Conservation (phyloP, 2,113 vertebrate species). For the Poeciliopsis turrubarensis region DNA sequence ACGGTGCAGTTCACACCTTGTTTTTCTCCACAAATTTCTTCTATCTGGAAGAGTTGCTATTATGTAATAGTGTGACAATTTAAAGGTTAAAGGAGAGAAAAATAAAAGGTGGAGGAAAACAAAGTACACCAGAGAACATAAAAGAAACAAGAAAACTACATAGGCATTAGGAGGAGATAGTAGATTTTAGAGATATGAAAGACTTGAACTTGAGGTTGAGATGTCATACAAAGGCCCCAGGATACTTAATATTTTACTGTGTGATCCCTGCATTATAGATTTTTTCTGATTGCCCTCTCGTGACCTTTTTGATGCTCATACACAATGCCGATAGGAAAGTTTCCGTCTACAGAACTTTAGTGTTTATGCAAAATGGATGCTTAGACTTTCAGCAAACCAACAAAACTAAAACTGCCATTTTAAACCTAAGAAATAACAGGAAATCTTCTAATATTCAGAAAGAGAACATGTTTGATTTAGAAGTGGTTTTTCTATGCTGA, state of each 20-base stretch:
- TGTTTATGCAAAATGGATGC: slow-evolving; percentile 32
- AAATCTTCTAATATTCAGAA: too few relatives aligned
- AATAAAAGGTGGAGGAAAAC: slow-evolving; percentile 1
- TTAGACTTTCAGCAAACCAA: slow-evolving; percentile 5
- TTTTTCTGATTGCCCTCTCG: slow-evolving; percentile 72
- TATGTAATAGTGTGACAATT: neutral
- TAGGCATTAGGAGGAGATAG: slow-evolving; percentile 25
- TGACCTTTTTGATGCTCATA: slow-evolving; percentile 59
- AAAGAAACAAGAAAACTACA: slow-evolving; percentile 31
- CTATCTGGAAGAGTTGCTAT: neutral
- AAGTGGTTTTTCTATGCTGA: slow-evolving; percentile 32
- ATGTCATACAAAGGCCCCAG: slow-evolving; percentile 72
- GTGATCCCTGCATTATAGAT: slow-evolving; percentile 76
- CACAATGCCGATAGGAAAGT: slow-evolving; percentile 43
- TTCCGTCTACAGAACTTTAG: slow-evolving; percentile 56
- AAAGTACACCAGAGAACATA: slow-evolving; percentile 18
- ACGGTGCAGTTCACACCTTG: neutral
- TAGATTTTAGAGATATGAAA: slow-evolving; percentile 60
- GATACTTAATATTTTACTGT: slow-evolving; percentile 79
- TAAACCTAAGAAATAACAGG: neutral
- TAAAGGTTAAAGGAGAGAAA: slow-evolving; percentile 9
- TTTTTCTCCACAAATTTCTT: neutral
- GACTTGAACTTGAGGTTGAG: slow-evolving; percentile 72
- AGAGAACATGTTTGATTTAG: too few relatives aligned
- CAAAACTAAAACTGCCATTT: neutral